Conservation (phyloP, 2,888 invertebrate genomes). For the Sphinx pinastri region DNA sequence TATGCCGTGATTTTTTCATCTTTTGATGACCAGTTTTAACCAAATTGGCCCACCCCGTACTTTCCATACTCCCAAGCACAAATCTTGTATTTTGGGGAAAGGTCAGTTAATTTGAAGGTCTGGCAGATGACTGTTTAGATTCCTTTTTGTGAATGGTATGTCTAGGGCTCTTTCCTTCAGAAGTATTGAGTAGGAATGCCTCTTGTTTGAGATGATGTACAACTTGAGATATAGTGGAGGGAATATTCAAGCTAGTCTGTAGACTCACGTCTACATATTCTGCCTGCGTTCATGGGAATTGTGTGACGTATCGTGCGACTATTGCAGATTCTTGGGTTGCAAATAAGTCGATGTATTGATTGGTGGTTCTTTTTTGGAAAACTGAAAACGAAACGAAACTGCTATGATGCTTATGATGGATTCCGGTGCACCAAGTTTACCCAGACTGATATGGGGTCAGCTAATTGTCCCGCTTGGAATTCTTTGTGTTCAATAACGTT, state of each 20-base stretch:
- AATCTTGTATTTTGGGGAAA: slow-evolving; percentile 28
- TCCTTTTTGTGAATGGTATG: slow-evolving; percentile 31
- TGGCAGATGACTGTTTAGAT: slow-evolving; percentile 31
- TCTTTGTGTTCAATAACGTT: slow-evolving; percentile 8
- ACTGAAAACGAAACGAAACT: background rate
- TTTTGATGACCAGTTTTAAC: slow-evolving; percentile 13
- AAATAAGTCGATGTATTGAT: background rate
- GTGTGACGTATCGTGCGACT: background rate
- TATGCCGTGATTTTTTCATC: too few species aligned
- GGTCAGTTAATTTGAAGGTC: slow-evolving; percentile 33
- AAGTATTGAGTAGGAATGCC: slow-evolving; percentile 33
- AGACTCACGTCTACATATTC: background rate
- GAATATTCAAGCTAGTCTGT: slow-evolving; percentile 24
- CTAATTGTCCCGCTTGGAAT: slow-evolving; percentile 18
- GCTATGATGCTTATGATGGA: slow-evolving; percentile 14
- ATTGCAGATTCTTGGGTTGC: background rate
- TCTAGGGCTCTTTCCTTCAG: slow-evolving; percentile 28
- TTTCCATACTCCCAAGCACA: slow-evolving; percentile 37
- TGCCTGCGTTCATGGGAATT: background rate
- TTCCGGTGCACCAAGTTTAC: slow-evolving; percentile 12
- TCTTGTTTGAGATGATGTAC: slow-evolving; percentile 37
- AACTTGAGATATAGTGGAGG: slow-evolving; percentile 35
- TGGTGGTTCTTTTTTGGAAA: slow-evolving; percentile 19
- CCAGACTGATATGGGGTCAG: background rate
- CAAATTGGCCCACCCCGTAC: slow-evolving; percentile 36